These are phyloP conservation scores for Mus caroli DNA, from an alignment of 2,797 vertebrate species.

Conservation along the genomic window DNA sequence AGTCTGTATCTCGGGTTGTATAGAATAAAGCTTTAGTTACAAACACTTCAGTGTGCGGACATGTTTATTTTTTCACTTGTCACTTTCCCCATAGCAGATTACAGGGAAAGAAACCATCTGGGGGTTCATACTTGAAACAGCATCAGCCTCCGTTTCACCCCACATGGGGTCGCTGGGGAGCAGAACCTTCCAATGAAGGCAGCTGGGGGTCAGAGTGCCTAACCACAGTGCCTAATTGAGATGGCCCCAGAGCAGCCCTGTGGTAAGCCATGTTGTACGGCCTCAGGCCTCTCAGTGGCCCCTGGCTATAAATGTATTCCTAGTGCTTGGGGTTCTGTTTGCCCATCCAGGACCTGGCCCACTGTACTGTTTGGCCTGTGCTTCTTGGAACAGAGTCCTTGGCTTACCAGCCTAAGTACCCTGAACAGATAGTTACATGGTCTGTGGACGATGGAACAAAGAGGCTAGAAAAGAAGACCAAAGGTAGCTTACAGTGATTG, in stretches of 20 bases:
- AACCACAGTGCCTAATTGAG: not conserved
- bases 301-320: not conserved
- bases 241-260: not conserved
- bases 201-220: not conserved
- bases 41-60: slow-evolving; percentile 78
- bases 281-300: not conserved
- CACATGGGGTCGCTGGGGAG: not conserved
- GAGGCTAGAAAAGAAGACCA: not conserved
- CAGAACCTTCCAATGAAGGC: not conserved
- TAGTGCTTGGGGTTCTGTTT: not conserved
- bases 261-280: too few relatives aligned
- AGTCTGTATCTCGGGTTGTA: slow-evolving; percentile 89
- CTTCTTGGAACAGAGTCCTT: not conserved
- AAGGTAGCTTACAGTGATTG: not conserved
- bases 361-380: not conserved
- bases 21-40: slow-evolving; percentile 92
- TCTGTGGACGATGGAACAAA: not conserved
- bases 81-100: slow-evolving; percentile 56
- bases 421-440: not conserved
- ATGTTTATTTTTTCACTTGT: slow-evolving; percentile 74
- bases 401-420: not conserved
- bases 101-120: slow-evolving; percentile 30
- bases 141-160: not conserved
- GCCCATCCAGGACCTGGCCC: not conserved
- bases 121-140: not conserved